Evolutionary conservation across 2,888 invertebrate genomes (phyloP), one percentile per base, ranked within the genome.

Genomic region (Pseudanteris insignis): DNA sequence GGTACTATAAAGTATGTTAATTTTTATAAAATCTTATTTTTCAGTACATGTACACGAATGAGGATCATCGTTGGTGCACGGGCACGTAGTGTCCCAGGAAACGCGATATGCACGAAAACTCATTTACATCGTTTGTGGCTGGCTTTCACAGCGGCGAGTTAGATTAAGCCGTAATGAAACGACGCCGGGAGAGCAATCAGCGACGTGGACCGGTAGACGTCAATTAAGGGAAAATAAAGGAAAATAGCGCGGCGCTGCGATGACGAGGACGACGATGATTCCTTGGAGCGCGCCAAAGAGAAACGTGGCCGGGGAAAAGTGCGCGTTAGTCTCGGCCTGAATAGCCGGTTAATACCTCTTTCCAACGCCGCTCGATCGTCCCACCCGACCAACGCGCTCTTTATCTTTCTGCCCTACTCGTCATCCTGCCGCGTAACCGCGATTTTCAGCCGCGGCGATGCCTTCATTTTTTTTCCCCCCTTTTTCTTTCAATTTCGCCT

Each of bases 261-360:
- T 44, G 50, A 40, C 57, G 62, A 62, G 57, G 41, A 62, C 47
- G 62, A 61, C 57, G 26, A 26, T 6, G 53, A 60, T 54, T 53
- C 59, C 57, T 55, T 60, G 21, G 60, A 65, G 50, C 46, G 55
- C 63, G 59, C 65, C 61, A 64, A 53, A 61, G 72, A 71, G 73
- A 79, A 79, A 79, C 75, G 76, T 69, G n/a, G 70, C 68, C 68
- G 71, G 70, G 77, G 77, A 78, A 79, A 79, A 79, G 78, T 79
- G 74, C 72, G 70, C 76, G 75, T 78, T 79, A 77, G 79, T 79
- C 79, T 73, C 79, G 79, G 77, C 78, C 79, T 79, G 78, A 79
- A 79, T 79, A 78, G 70, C 68, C 70, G 63, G 66, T 68, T 79
- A 79, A 79, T 79, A 68, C 71, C 68, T 72, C 70, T 63, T 59